These are phyloP conservation scores for Drosophila algonquin DNA, from an alignment of 2,888 invertebrate genomes.

Conservation along the genomic window DNA sequence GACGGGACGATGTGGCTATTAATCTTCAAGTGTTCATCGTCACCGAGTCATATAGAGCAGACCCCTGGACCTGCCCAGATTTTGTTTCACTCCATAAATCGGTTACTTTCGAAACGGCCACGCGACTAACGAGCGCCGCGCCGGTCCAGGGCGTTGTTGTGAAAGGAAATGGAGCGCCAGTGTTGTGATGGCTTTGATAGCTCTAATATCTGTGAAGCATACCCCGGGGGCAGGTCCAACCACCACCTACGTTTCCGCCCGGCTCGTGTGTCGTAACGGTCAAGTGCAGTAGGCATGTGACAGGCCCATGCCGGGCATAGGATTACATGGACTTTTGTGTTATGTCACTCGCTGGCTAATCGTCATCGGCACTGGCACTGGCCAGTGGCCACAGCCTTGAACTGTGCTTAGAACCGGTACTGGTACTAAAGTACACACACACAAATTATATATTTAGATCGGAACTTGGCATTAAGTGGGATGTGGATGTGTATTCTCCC, in stretches of 20 bases:
- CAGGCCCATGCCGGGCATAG: conserved; percentile 19
- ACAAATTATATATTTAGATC: conserved; percentile 36
- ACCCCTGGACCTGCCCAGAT: conserved; percentile 7
- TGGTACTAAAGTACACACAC: neutral
- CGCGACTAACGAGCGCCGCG: conserved; percentile 67
- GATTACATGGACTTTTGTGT: conserved; percentile 32
- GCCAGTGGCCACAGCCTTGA: conserved; percentile 47
- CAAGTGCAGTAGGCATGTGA: conserved; percentile 48
- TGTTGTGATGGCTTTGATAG: conserved; percentile 15
- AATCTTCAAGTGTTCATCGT: conserved; percentile 58
- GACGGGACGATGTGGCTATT: conserved; percentile 51
- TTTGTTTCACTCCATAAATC: conserved; percentile 38
- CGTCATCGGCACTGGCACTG: conserved; percentile 20
- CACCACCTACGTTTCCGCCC: conserved; percentile 61
- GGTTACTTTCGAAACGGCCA: conserved; percentile 65
- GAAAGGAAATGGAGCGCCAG: conserved; percentile 59
- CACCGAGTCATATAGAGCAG: conserved; percentile 32
- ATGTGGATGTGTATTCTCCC: conserved; percentile 23
- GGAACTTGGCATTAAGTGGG: conserved; percentile 29
- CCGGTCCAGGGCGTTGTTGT: conserved; percentile 72
- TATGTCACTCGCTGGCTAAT: conserved; percentile 38
- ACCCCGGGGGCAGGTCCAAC: conserved; percentile 33
- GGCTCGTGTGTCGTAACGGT: conserved; percentile 55
- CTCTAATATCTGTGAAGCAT: conserved; percentile 61
- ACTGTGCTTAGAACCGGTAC: conserved; percentile 47